Conservation (phyloP, 2,797 vertebrate species). For the Hemitrygon akajei region DNA sequence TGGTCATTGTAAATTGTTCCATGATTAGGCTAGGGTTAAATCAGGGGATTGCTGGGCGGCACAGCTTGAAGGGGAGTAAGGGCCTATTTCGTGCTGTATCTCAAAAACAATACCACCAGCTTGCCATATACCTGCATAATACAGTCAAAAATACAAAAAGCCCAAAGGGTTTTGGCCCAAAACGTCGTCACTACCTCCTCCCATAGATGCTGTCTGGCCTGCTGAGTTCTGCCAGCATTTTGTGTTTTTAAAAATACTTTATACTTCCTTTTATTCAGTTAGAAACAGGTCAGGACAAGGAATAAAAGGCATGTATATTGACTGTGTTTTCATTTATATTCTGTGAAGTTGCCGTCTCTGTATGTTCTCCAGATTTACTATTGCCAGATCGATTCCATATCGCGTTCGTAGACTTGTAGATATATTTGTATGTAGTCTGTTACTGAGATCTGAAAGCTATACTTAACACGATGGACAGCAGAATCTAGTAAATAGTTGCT, state of each 20-base stretch:
- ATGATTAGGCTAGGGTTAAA: too few species aligned
- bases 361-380: background rate
- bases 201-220: too few species aligned
- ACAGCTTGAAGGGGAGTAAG: too few species aligned
- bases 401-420: background rate
- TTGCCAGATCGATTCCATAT: background rate
- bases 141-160: slow-evolving; percentile 2
- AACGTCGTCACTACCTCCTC: too few species aligned
- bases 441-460: background rate
- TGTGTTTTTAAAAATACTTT: too few species aligned
- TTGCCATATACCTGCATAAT: background rate
- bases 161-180: too few species aligned
- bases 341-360: background rate
- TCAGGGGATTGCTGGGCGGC: too few species aligned
- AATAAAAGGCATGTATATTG: background rate
- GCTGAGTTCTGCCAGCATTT: too few species aligned
- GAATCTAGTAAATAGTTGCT: background rate
- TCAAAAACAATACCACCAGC: background rate
- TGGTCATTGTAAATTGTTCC: too few species aligned
- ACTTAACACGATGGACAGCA: background rate
- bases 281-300: background rate
- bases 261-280: background rate
- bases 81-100: too few species aligned
- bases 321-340: background rate
- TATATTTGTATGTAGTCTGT: background rate